Evolutionary conservation across 2,113 vertebrate species (phyloP).

Genomic region (Arvicanthis niloticus): DNA sequence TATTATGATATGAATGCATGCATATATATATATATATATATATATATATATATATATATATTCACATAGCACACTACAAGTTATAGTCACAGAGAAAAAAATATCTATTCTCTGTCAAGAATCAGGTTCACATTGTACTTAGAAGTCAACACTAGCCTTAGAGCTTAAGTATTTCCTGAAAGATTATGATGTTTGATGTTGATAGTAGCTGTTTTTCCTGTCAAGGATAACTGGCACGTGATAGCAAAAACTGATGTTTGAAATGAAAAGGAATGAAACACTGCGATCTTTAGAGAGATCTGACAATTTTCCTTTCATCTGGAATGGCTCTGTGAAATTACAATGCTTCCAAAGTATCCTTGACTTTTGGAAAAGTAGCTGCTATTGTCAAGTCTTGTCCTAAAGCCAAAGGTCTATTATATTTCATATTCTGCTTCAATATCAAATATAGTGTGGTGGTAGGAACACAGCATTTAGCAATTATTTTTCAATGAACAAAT

Average conservation of each 20-base stretch:
- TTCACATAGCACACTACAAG: background rate
- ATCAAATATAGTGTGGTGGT: background rate
- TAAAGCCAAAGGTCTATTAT: background rate
- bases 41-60: too few species aligned
- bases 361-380: constrained; percentile 47
- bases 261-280: constrained; percentile 2
- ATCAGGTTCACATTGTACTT: background rate
- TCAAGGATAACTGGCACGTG: background rate
- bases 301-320: background rate
- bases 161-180: background rate
- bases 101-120: background rate
- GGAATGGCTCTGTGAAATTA: background rate
- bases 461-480: background rate
- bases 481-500: constrained; percentile 44
- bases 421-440: constrained; percentile 43
- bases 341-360: background rate
- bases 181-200: background rate
- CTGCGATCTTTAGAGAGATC: background rate
- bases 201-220: background rate
- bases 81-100: background rate
- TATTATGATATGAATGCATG: too few species aligned
- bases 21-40: too few species aligned
- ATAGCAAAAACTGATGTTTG: background rate
- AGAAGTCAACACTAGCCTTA: background rate
- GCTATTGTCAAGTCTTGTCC: background rate